These are phyloP conservation scores for Gnatocerus cornutus DNA, from an alignment of 2,888 invertebrate genomes.

Conservation along the genomic window DNA sequence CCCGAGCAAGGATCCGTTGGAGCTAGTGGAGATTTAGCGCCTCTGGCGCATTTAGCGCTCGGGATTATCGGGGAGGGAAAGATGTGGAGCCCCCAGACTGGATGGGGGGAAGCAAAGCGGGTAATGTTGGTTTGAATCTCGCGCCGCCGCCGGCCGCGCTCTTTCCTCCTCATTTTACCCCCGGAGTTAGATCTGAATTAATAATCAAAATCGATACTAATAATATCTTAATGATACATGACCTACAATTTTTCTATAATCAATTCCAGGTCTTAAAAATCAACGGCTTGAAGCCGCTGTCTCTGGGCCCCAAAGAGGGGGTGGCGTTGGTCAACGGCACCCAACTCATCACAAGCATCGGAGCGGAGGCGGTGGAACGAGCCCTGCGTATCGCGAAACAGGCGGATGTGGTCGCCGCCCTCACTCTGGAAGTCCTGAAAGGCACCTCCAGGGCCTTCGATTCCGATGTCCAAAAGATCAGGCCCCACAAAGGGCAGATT, in stretches of 20 bases:
- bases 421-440: conserved; percentile 79
- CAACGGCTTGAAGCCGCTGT: conserved; percentile 74
- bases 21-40: conserved; percentile 80
- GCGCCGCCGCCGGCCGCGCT: too few relatives aligned
- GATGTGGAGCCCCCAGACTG: conserved; percentile 79
- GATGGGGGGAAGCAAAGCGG: conserved; percentile 76
- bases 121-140: conserved; percentile 61
- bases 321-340: conserved; percentile 80
- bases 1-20: conserved; percentile 82
- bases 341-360: conserved; percentile 78
- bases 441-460: conserved; percentile 79
- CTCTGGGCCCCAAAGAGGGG: conserved; percentile 77
- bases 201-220: too few relatives aligned
- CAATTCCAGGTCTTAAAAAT: conserved; percentile 69
- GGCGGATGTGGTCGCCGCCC: conserved; percentile 78
- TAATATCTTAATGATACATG: too few relatives aligned
- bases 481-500: conserved; percentile 78
- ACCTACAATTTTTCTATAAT: too few relatives aligned
- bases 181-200: too few relatives aligned
- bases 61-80: conserved; percentile 80
- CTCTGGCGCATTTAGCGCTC: conserved; percentile 78
- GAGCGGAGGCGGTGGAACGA: conserved; percentile 77
- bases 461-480: conserved; percentile 76
- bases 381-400: conserved; percentile 75
- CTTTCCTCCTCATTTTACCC: too few relatives aligned